Conservation (phyloP, 2,113 vertebrate genomes). For the Andinoacara biseriatus region DNA sequence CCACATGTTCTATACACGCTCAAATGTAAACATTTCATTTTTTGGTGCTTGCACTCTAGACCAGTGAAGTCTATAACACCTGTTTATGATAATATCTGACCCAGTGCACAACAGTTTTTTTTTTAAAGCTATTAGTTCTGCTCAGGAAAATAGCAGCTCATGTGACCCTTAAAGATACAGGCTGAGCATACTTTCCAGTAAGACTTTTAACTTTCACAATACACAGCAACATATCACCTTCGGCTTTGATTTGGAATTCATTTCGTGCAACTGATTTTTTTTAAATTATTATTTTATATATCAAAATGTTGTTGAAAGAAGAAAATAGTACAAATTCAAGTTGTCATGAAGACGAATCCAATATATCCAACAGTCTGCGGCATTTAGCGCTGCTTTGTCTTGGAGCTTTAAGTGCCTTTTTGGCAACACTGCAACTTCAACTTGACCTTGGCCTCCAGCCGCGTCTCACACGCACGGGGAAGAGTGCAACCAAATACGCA, state of each 20-base stretch:
- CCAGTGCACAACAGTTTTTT: neutral
- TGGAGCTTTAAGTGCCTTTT: conserved; percentile 42
- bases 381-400: neutral
- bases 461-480: conserved; percentile 59
- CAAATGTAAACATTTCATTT: neutral
- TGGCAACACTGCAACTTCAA: conserved; percentile 90
- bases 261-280: neutral
- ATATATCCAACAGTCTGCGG: neutral
- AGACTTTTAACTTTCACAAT: neutral
- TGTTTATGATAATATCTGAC: neutral
- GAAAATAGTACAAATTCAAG: neutral
- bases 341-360: neutral
- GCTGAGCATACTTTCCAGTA: neutral
- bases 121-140: neutral
- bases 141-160: neutral
- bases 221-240: neutral
- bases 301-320: neutral
- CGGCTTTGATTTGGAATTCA: neutral
- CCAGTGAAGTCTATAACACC: neutral
- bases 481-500: conserved; percentile 32
- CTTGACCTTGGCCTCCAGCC: conserved; percentile 98
- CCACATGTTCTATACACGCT: neutral
- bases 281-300: neutral
- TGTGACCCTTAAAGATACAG: neutral
- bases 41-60: neutral